Conservation (phyloP, 2,113 vertebrate genomes). For the Lathamus discolor region DNA sequence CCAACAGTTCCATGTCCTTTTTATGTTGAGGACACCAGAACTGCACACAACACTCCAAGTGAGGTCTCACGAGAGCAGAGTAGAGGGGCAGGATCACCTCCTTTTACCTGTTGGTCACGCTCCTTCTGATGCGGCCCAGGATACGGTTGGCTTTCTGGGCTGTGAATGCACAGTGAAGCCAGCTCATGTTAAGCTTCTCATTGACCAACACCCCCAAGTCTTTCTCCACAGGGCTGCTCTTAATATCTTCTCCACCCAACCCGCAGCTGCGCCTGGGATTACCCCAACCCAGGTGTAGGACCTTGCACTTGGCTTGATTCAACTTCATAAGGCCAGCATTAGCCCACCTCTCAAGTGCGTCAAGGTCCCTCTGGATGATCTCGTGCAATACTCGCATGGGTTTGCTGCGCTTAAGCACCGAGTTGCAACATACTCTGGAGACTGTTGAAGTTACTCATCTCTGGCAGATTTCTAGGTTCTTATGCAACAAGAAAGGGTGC, state of each 20-base stretch:
- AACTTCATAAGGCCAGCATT: not conserved
- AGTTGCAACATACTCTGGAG: conserved; percentile 32
- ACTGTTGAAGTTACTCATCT: not conserved
- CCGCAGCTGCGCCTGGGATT: not conserved
- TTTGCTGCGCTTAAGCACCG: not conserved
- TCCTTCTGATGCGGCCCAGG: no score
- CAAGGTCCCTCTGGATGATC: not conserved
- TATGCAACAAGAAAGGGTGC: not conserved
- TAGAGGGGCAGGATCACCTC: no score
- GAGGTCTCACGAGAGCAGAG: no score
- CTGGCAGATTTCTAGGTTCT: not conserved
- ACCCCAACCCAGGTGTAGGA: not conserved
- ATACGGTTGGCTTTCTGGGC: no score
- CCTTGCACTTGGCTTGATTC: not conserved
- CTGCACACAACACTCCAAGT: no score
- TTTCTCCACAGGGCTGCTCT: no score
- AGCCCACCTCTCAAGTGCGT: not conserved
- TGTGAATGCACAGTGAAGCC: no score
- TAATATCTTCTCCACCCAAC: not conserved
- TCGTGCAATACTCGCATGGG: not conserved
- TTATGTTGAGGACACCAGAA: no score
- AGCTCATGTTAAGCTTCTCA: no score
- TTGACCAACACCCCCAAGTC: no score
- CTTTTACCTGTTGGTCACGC: no score
- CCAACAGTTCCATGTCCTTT: no score